These are phyloP conservation scores for Mastomys coucha DNA, from an alignment of 2,113 vertebrate genomes.

Conservation along the genomic window DNA sequence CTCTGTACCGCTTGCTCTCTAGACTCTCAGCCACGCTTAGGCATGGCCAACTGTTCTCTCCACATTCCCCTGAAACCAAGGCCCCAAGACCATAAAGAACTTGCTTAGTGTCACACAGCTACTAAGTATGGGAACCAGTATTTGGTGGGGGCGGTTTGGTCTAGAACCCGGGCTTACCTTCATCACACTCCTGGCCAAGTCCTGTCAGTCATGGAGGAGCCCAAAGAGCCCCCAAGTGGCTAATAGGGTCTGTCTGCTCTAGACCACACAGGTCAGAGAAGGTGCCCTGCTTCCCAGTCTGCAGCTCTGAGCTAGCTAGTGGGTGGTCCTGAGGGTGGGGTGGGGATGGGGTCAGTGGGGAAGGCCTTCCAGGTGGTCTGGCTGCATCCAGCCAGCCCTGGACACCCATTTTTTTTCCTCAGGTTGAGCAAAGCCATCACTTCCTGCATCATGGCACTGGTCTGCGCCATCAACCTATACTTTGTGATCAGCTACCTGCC, in stretches of 20 bases:
- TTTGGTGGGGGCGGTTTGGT: background rate
- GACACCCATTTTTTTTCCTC: accelerated
- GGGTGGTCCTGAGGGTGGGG: background rate
- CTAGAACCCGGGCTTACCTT: background rate
- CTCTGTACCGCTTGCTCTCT: accelerated
- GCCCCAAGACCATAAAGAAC: constrained; percentile 20
- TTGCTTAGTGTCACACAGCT: background rate
- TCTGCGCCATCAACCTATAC: constrained; percentile 87
- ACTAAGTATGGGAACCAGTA: background rate
- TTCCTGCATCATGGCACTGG: constrained; percentile 81
- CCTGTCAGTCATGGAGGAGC: background rate
- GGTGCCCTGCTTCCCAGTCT: background rate
- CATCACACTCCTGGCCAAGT: background rate
- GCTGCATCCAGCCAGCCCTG: background rate
- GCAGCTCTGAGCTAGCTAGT: background rate
- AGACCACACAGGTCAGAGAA: background rate
- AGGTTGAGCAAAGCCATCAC: constrained; percentile 85
- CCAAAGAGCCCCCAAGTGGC: background rate
- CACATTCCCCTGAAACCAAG: background rate
- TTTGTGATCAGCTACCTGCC: constrained; percentile 86
- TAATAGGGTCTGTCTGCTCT: background rate
- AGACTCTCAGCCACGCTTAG: background rate
- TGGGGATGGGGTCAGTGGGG: background rate
- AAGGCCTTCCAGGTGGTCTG: background rate
- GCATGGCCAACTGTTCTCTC: background rate